Percentiles rank a stretch among this genome's conserved stretches.
Evolutionary conservation across 2,113 vertebrate genomes (phyloP).

Genomic region (Tragelaphus strepsiceros): DNA sequence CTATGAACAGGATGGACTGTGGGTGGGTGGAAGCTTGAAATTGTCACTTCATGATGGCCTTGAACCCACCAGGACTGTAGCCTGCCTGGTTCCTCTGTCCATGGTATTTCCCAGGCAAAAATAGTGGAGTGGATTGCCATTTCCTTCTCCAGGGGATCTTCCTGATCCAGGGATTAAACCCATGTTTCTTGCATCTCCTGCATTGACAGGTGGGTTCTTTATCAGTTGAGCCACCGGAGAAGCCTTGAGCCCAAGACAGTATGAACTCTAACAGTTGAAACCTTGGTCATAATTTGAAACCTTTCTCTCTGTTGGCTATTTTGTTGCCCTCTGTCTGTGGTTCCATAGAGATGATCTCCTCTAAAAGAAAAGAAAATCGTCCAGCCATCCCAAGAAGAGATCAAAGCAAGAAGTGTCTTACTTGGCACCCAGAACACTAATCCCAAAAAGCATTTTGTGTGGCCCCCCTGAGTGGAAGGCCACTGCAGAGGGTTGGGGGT

Average conservation of each 20-base stretch:
- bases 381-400: background rate
- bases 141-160: background rate
- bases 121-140: background rate
- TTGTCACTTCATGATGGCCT: accelerated
- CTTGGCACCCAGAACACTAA: background rate
- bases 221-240: background rate
- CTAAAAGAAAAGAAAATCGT: background rate
- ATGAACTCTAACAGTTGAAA: background rate
- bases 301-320: background rate
- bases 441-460: background rate
- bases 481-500: accelerated
- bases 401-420: accelerated
- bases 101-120: background rate
- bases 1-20: background rate
- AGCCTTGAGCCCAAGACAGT: no score
- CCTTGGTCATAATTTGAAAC: background rate
- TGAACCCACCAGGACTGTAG: background rate
- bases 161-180: background rate
- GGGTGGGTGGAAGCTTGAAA: background rate
- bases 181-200: background rate
- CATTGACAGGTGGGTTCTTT: background rate
- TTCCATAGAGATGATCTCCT: background rate
- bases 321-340: background rate
- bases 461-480: background rate
- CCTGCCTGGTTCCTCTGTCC: background rate